Evolutionary conservation across 2,113 vertebrate genomes (phyloP).

Genomic region (Stigmatopora argus): DNA sequence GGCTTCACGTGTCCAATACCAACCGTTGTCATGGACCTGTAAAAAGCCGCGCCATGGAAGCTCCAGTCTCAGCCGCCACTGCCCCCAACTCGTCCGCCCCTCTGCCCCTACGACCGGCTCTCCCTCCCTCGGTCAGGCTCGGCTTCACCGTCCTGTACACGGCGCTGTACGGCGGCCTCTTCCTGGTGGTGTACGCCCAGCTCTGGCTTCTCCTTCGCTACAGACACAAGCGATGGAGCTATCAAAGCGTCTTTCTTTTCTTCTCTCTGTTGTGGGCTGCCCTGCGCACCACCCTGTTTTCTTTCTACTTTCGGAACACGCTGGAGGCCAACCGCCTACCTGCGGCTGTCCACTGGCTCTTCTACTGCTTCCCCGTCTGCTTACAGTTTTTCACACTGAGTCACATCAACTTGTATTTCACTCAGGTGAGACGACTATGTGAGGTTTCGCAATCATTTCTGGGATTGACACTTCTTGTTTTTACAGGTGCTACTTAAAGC

Average conservation of each 20-base stretch:
- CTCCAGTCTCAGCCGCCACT: slow-evolving; percentile 16
- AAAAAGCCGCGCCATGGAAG: slow-evolving; percentile 34
- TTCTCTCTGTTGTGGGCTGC: slow-evolving; percentile 82
- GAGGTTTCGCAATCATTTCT: neutral
- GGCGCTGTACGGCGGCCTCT: slow-evolving; percentile 72
- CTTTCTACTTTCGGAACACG: slow-evolving; percentile 79
- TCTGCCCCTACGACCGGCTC: slow-evolving; percentile 72
- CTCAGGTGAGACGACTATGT: slow-evolving; percentile 68
- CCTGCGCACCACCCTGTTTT: slow-evolving; percentile 81
- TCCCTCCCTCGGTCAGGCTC: slow-evolving; percentile 78
- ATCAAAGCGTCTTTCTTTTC: slow-evolving; percentile 81
- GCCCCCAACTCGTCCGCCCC: slow-evolving; percentile 45
- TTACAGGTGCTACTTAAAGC: slow-evolving; percentile 80
- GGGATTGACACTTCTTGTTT: neutral
- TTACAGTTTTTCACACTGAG: slow-evolving; percentile 85
- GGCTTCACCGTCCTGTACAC: slow-evolving; percentile 81
- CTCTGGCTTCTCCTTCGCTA: slow-evolving; percentile 79
- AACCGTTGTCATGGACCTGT: slow-evolving; percentile 14
- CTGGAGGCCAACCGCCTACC: slow-evolving; percentile 77
- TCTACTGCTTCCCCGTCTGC: slow-evolving; percentile 84
- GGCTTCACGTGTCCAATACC: too few species aligned
- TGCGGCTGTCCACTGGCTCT: slow-evolving; percentile 75
- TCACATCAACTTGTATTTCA: slow-evolving; percentile 83
- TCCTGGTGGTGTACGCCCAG: slow-evolving; percentile 78
- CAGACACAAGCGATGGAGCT: slow-evolving; percentile 81